Base-by-base conservation (phyloP, 2,888 invertebrate genomes). In the Druceiella hillmani region DNA sequence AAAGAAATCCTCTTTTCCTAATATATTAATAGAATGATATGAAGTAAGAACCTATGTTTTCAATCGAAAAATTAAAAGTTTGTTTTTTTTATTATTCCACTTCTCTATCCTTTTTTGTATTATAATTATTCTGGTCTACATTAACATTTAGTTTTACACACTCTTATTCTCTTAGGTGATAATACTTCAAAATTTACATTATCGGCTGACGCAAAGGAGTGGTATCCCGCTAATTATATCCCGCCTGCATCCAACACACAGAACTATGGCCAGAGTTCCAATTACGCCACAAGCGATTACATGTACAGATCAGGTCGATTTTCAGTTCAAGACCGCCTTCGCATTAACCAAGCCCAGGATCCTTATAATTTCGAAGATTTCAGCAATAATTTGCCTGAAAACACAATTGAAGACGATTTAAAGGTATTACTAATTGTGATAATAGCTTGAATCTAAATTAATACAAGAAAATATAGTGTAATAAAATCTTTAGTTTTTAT, bases 121-220 rank as follows among this genome's bases (percentile, higher is more conserved):
- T 12, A 12, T 33, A 12, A 7, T n/a, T 17, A 38, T 25, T 12
- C 36, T 20, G 7, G 10, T 29, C n/a, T 16, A 17, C 27, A 35
- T 20, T 26, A 14, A 11, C 14, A 7, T 13, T 32, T 17, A 12
- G 7, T 10, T 11, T 14, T 26, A 24, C 32, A 37, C 12, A 7
- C 37, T 3, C 37, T 32, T 24, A 42, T 16, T 48, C 41, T n/a
- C 51, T 50, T 5, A 39, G 17, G 51, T 66, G 64, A 53, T 43
- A 66, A 66, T 47, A 55, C 59, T 46, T 55, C 65, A 12, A 68
- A 65, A 50, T 72, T 70, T 11, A 72, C 58, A 13, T 51, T 78
- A 43, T 76, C 75, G 29, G 76, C 69, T 10, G 74, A 76, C 37
- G 78, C 78, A 15, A 70, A 75, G 49, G 78, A 78, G 60, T 78